These are phyloP conservation scores for Diplazon laetatorius DNA, from an alignment of 2,888 invertebrate genomes.

Conservation along the genomic window DNA sequence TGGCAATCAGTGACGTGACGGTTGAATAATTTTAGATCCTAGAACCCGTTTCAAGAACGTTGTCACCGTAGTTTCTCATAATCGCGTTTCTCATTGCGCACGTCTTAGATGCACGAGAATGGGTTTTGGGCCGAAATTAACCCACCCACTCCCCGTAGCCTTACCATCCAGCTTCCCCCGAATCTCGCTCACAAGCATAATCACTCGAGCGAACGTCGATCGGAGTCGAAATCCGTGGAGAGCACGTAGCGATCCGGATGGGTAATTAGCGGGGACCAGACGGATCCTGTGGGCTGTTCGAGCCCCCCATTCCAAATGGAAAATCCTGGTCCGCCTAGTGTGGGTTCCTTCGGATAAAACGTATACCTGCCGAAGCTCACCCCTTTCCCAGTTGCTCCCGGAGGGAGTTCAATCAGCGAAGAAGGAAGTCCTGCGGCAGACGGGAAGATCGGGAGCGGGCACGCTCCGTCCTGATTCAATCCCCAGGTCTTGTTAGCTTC, in stretches of 20 bases:
- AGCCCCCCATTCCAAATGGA: constrained; percentile 25
- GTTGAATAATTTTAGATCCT: neutral
- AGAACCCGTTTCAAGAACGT: neutral
- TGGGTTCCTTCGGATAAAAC: constrained; percentile 8
- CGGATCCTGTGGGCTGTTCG: constrained; percentile 41
- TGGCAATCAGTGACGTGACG: constrained; percentile 21
- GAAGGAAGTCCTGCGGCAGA: constrained; percentile 27
- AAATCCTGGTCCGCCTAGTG: constrained; percentile 21
- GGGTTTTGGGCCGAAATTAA: constrained; percentile 50
- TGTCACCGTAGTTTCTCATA: constrained; percentile 18
- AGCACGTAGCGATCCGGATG: constrained; percentile 68
- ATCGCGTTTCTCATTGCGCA: neutral
- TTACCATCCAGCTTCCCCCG: neutral
- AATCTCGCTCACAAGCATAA: constrained; percentile 60
- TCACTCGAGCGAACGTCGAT: constrained; percentile 61
- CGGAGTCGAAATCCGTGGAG: constrained; percentile 63
- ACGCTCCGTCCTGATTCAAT: constrained; percentile 75
- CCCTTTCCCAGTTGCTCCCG: neutral
- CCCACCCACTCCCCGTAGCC: constrained; percentile 16
- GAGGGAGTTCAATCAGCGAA: constrained; percentile 63
- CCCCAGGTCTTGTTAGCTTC: constrained; percentile 73
- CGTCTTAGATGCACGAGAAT: constrained; percentile 3
- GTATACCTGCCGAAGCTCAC: constrained; percentile 42
- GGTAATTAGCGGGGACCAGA: constrained; percentile 64
- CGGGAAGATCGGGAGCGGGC: constrained; percentile 50